These are phyloP conservation scores for Ceriagrion tenellum DNA, from an alignment of 2,888 invertebrate genomes.

Conservation along the genomic window DNA sequence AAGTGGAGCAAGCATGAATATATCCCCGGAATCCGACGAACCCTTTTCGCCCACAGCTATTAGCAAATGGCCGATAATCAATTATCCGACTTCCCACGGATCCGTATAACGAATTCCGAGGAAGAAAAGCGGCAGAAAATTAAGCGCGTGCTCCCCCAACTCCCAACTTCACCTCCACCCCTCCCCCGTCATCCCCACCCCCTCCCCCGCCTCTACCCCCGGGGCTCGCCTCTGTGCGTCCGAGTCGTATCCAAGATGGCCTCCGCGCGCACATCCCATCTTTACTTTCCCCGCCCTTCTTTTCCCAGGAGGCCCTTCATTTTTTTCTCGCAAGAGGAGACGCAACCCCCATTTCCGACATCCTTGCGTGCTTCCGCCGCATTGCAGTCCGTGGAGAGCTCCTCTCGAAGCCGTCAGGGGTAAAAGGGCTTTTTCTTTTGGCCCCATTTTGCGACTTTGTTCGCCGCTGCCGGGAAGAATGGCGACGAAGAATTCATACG, in stretches of 20 bases:
- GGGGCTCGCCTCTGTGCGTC: neutral
- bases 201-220: neutral
- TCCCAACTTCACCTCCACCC: neutral
- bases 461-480: neutral
- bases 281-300: neutral
- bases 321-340: neutral
- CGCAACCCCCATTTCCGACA: neutral
- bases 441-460: neutral
- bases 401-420: neutral
- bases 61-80: conserved; percentile 36
- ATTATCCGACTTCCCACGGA: neutral
- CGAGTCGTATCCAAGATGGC: neutral
- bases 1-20: neutral
- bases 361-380: conserved; percentile 15
- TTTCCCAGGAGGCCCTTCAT: neutral
- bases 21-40: neutral
- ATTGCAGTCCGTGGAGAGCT: neutral
- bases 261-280: neutral
- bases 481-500: neutral
- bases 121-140: conserved; percentile 31
- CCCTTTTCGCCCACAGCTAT: neutral
- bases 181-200: neutral
- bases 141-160: neutral
- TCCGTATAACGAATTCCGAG: neutral
- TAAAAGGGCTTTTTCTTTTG: neutral